A percentile compares a stretch with the other conserved stretches of the same genome.
phyloP scores from a whole-genome alignment of 2,113 vertebrate genomes.

The Boulengeromyrus knoepffleri region DNA sequence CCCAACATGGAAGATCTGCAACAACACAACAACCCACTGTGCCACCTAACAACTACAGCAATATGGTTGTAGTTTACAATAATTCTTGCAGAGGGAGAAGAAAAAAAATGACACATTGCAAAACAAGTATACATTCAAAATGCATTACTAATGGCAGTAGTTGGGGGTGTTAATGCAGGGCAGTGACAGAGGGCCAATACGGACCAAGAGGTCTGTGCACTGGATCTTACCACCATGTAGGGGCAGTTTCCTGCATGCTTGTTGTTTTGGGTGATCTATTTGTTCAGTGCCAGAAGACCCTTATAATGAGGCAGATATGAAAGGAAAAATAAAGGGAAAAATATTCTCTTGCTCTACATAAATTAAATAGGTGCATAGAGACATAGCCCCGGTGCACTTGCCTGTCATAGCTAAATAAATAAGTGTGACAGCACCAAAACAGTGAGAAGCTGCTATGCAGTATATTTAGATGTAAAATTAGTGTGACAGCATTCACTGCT shows the following conservation, averaged over 20 bases:
- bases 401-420: background rate
- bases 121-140: background rate
- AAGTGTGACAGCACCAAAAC: background rate
- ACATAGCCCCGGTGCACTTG: background rate
- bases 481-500: background rate
- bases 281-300: background rate
- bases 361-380: background rate
- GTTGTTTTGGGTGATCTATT: background rate
- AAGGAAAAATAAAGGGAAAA: background rate
- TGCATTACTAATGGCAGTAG: background rate
- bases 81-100: background rate
- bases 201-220: background rate
- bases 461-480: background rate
- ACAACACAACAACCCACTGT: background rate
- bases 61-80: background rate
- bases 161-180: background rate
- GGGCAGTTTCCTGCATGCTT: background rate
- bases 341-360: background rate
- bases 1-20: background rate
- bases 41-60: background rate
- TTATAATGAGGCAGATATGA: background rate
- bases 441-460: background rate
- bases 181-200: background rate
- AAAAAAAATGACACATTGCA: background rate
- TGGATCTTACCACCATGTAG: background rate